Evolutionary conservation across 2,113 vertebrate species (phyloP).

Genomic region (Psittacula cyanocephala): DNA sequence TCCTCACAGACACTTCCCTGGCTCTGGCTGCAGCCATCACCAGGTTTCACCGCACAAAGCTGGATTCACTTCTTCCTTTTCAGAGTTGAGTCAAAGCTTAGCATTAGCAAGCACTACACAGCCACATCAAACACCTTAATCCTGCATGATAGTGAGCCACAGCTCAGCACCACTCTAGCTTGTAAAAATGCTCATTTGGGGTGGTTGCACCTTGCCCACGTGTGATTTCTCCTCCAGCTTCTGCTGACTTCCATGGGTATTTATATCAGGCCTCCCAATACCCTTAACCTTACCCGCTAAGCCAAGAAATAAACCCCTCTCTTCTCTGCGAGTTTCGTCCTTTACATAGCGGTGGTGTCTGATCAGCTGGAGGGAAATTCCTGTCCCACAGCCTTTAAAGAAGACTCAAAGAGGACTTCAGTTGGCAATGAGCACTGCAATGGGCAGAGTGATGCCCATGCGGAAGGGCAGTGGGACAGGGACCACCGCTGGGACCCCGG

Average conservation of each 20-base stretch:
- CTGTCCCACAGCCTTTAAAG: not conserved
- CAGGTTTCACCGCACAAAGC: accelerated
- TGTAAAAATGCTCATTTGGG: not conserved
- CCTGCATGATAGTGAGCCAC: accelerated
- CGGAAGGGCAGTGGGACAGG: not conserved
- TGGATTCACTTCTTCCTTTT: not conserved
- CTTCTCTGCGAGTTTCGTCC: not conserved
- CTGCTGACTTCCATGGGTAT: not conserved
- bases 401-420: not conserved
- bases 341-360: not conserved
- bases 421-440: accelerated
- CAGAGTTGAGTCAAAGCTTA: not conserved
- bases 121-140: not conserved
- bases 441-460: not conserved
- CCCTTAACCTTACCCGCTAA: not conserved
- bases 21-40: not conserved
- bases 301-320: accelerated
- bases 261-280: not conserved
- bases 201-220: not conserved
- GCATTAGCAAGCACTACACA: not conserved
- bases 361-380: not conserved
- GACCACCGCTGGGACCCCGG: not conserved
- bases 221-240: not conserved
- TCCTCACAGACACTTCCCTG: not conserved
- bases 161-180: not conserved